A percentile compares a stretch with the other conserved stretches of the same genome.
Evolutionary conservation across 2,888 invertebrate genomes (phyloP).

Genomic region (Drosophila infuscata): DNA sequence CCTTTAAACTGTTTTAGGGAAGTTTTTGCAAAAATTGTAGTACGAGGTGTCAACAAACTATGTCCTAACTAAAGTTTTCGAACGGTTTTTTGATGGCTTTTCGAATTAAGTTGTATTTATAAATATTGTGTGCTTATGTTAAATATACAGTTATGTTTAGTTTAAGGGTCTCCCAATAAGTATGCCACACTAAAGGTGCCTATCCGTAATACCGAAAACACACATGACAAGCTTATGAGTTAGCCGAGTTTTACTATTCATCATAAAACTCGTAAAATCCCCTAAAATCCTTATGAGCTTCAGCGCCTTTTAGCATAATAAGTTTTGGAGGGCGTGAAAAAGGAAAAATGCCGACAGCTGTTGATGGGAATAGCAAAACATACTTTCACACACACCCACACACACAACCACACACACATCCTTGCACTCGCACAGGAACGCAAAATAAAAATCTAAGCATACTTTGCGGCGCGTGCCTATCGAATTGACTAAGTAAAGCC

Average conservation of each 20-base stretch:
- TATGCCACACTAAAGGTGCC: neutral
- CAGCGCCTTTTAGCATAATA: constrained; percentile 65
- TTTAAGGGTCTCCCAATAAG: neutral
- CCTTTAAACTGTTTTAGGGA: constrained; percentile 6
- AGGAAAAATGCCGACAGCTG: constrained; percentile 70
- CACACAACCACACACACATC: too few species aligned
- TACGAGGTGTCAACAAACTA: neutral
- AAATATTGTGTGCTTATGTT: neutral
- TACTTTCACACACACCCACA: constrained; percentile 27
- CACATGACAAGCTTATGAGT: constrained; percentile 11
- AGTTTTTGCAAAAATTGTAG: neutral
- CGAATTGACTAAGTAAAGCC: constrained; percentile 49
- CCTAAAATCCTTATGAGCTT: constrained; percentile 51
- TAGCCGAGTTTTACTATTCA: neutral
- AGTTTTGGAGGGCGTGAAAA: constrained; percentile 54
- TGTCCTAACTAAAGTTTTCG: neutral
- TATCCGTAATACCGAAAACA: constrained; percentile 3
- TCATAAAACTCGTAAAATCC: constrained; percentile 39
- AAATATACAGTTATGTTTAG: neutral
- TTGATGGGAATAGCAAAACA: constrained; percentile 55
- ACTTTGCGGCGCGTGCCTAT: constrained; percentile 61
- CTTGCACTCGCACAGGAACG: neutral
- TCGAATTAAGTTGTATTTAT: neutral
- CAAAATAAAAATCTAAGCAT: constrained; percentile 46
- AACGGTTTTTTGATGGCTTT: neutral